Percentiles rank a stretch among this genome's conserved stretches.
Conservation (phyloP, 2,888 invertebrate genomes). For the Chorisops tibialis region DNA sequence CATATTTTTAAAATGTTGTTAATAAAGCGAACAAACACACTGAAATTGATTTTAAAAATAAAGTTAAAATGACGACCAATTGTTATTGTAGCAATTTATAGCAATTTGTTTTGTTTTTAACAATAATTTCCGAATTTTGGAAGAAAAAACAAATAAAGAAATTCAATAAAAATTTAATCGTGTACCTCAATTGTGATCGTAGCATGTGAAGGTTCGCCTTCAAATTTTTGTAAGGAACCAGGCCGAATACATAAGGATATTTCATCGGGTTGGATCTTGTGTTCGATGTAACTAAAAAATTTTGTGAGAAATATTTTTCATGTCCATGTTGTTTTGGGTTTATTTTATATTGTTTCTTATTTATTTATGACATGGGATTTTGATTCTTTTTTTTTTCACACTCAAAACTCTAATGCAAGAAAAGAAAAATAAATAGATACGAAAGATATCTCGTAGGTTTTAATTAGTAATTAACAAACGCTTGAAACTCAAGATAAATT, state of each 20-base stretch:
- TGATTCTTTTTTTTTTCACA: too few species aligned
- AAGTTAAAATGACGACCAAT: too few species aligned
- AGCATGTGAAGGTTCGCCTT: slow-evolving; percentile 65
- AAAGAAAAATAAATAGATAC: too few species aligned
- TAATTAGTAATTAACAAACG: too few species aligned
- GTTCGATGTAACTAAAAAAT: slow-evolving; percentile 63
- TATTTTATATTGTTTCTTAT: slow-evolving; percentile 30
- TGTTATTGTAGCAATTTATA: not conserved
- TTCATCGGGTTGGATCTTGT: slow-evolving; percentile 66
- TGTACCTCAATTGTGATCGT: slow-evolving; percentile 63
- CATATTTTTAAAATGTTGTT: too few species aligned
- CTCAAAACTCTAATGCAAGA: too few species aligned
- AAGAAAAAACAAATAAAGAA: not conserved
- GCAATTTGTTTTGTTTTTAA: not conserved
- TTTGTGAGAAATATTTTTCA: slow-evolving; percentile 29
- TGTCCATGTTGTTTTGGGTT: too few species aligned
- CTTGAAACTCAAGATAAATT: not conserved
- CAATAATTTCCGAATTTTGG: not conserved
- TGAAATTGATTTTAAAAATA: too few species aligned
- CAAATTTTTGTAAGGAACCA: slow-evolving; percentile 60
- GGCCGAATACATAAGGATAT: slow-evolving; percentile 70
- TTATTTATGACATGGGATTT: slow-evolving; percentile 21
- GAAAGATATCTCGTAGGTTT: too few species aligned
- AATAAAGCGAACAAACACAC: too few species aligned
- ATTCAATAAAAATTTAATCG: slow-evolving; percentile 3